Conservation (phyloP, 2,888 invertebrate genomes). For the Nomada flava region DNA sequence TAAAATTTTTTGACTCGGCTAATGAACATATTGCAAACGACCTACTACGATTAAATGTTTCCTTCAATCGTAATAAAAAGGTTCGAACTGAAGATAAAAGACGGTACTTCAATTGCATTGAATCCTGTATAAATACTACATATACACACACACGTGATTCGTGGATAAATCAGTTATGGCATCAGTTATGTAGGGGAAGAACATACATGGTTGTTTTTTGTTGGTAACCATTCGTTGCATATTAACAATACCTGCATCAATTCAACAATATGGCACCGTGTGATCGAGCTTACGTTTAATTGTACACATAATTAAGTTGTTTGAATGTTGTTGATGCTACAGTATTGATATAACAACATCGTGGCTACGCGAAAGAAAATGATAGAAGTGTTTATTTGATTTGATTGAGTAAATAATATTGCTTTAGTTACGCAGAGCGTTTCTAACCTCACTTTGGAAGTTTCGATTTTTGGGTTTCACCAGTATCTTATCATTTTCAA, state of each 20-base stretch:
- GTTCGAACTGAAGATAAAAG: neutral
- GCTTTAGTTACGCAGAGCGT: neutral
- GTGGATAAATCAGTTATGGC: neutral
- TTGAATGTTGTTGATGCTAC: constrained; percentile 26
- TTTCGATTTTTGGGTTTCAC: constrained; percentile 18
- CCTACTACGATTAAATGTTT: neutral
- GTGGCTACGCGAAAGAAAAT: constrained; percentile 21
- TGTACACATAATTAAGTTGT: constrained; percentile 13
- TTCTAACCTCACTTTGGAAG: constrained; percentile 44
- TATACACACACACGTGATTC: neutral
- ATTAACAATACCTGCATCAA: constrained; percentile 34
- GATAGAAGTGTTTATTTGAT: constrained; percentile 16
- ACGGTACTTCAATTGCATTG: constrained; percentile 8
- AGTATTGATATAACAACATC: constrained; percentile 21
- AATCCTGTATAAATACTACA: constrained; percentile 3
- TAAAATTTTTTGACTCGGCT: neutral
- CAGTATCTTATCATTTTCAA: neutral
- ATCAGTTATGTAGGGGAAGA: constrained; percentile 2
- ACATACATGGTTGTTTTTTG: constrained; percentile 1
- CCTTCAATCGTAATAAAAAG: neutral
- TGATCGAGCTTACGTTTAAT: constrained; percentile 23
- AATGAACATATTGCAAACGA: constrained; percentile 1
- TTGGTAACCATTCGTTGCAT: constrained; percentile 24
- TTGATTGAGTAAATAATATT: constrained; percentile 8
- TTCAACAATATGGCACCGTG: constrained; percentile 62